Conservation (phyloP, 2,888 invertebrate genomes). For the Nysson spinosus region DNA sequence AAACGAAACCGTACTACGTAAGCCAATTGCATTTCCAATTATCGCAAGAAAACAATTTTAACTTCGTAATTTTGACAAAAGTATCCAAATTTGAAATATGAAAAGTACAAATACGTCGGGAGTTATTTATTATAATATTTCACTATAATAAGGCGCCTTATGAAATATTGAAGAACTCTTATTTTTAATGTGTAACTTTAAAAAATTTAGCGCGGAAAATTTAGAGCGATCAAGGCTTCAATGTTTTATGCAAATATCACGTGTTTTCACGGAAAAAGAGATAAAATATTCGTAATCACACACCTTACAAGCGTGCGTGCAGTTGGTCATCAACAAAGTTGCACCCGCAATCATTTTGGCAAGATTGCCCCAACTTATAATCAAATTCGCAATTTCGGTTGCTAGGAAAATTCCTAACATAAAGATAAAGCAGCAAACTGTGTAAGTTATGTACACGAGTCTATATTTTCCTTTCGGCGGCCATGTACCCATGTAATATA, state of each 20-base stretch:
- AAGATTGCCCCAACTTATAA: constrained; percentile 53
- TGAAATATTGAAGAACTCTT: too few species aligned
- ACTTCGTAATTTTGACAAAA: too few species aligned
- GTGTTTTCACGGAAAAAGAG: not conserved
- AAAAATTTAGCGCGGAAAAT: too few species aligned
- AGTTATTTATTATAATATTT: too few species aligned
- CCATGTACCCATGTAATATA: constrained; percentile 66
- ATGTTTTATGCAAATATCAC: not conserved
- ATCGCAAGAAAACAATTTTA: too few species aligned
- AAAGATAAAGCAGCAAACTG: constrained; percentile 44
- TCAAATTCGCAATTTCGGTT: constrained; percentile 55
- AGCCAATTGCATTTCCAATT: too few species aligned
- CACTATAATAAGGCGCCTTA: too few species aligned
- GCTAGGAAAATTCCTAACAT: constrained; percentile 55
- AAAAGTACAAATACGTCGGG: too few species aligned
- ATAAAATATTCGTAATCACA: not conserved
- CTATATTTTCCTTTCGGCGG: constrained; percentile 42
- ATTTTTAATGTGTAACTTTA: too few species aligned
- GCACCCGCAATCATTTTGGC: constrained; percentile 54
- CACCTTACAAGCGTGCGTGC: constrained; percentile 61
- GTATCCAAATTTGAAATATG: too few species aligned
- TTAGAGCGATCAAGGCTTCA: too few species aligned
- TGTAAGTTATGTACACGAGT: constrained; percentile 49
- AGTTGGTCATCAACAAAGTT: constrained; percentile 64
- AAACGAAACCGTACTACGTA: too few species aligned